phyloP scores from a whole-genome alignment of 1,140 invertebrate genomes.

The Maconellicoccus hirsutus region DNA sequence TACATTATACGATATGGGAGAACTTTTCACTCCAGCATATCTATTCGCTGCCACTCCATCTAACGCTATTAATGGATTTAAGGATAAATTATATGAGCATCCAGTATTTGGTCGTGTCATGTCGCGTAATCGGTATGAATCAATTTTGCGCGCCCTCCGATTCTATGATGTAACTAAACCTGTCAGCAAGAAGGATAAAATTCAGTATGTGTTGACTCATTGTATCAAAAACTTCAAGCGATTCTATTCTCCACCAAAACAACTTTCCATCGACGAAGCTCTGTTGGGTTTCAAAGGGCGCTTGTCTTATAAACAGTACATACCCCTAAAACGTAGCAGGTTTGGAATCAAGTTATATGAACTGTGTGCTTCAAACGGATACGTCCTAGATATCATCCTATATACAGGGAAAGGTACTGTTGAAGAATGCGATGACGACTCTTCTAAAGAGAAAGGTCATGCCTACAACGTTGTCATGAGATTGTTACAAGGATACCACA shows the following conservation, averaged over 20 bases:
- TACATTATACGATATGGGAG: constrained; percentile 34
- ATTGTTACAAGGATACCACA: background rate
- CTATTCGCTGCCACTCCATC: constrained; percentile 26
- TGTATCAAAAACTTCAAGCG: background rate
- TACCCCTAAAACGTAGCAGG: background rate
- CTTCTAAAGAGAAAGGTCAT: background rate
- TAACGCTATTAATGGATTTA: constrained; percentile 29
- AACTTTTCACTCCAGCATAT: constrained; percentile 31
- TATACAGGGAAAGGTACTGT: background rate
- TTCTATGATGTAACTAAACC: background rate
- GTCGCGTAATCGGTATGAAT: background rate
- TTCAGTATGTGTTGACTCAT: background rate
- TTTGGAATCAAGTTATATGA: background rate
- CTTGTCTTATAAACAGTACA: background rate
- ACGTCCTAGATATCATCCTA: background rate
- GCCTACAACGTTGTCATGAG: background rate
- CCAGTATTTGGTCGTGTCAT: background rate
- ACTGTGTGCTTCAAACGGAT: background rate
- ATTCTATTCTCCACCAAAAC: background rate
- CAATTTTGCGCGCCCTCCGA: background rate
- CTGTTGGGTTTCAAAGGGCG: background rate
- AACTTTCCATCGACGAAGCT: background rate
- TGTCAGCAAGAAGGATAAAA: background rate
- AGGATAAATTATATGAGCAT: background rate
- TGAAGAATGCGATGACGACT: background rate